Base-by-base conservation (phyloP, 2,888 invertebrate genomes). In the Exephanes ischioxanthus region DNA sequence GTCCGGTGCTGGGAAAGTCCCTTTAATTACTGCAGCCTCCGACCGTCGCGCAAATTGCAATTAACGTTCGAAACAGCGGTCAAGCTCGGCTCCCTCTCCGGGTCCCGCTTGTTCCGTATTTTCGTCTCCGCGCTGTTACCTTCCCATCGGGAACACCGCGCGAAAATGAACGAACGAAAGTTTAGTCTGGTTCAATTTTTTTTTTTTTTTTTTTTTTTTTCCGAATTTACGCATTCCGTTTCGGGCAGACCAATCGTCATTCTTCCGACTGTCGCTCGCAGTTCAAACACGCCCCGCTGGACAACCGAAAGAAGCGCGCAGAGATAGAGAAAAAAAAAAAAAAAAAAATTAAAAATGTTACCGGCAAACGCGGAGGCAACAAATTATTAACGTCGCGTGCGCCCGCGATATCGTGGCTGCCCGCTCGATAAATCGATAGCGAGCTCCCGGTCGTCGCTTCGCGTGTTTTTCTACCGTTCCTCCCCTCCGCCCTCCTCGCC, bases 331-430 rank as follows among this genome's bases (percentile, higher is more conserved):
- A 70, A 70, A 55, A 63, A 66, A 55, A 9, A 70, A 70, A 55
- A 63, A 66, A 55, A 19, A 5, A 30, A 58, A 72, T 53, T 63
- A 48, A 66, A 30, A 58, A 45, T 66, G 67, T 48, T 75, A 83
- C 78, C 66, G n/a, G 68, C 68, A 41, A 61, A 84, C 66, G 66
- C 58, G 72, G 70, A 75, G 83, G 80, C 80, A 77, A 85, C 80
- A 87, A 90, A 90, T 90, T 90, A 90, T 90, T 88, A 90, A 91
- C 87, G 87, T 90, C 88, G 91, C 91, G 91, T 90, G 90, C 63
- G 63, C 66, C 70, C 75, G 78, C 81, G 82, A 84, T 84, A 81
- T 81, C 77, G 72, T 80, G 4, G 79, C 19, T 75, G 22, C 48
- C 22, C 33, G 81, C 85, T 82, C 81, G 75, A 85, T 85, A 78